Evolutionary conservation across 2,797 vertebrate genomes (phyloP).

Genomic region (Margarornis squamiger): DNA sequence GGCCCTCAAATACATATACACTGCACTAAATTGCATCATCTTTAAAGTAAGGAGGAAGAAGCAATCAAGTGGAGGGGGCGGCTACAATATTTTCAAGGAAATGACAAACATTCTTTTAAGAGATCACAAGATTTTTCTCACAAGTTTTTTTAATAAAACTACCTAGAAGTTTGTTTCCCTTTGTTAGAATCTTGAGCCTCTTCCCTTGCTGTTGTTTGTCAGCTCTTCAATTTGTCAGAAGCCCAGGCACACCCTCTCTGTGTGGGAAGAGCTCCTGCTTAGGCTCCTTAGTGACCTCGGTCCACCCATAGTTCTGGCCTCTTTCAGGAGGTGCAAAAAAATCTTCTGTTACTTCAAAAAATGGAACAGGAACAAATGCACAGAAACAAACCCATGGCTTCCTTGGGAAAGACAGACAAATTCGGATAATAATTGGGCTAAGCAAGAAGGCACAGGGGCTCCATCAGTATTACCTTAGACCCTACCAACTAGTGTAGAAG

Average conservation of each 20-base stretch:
- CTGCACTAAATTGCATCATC: background rate
- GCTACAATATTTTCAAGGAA: background rate
- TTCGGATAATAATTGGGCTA: background rate
- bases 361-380: background rate
- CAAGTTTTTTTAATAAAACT: background rate
- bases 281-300: background rate
- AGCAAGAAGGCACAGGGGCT: background rate
- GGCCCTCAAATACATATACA: fast-evolving
- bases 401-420: background rate
- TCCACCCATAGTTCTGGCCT: background rate
- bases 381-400: background rate
- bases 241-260: fast-evolving
- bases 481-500: background rate
- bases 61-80: background rate
- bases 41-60: background rate
- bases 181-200: background rate
- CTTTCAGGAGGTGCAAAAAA: background rate
- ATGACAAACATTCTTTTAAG: background rate
- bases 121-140: background rate
- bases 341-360: background rate
- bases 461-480: background rate
- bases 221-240: background rate
- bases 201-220: background rate
- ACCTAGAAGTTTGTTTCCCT: background rate
- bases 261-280: background rate